Conservation (phyloP, 1,140 invertebrate genomes). For the Hesperophylax magnus region DNA sequence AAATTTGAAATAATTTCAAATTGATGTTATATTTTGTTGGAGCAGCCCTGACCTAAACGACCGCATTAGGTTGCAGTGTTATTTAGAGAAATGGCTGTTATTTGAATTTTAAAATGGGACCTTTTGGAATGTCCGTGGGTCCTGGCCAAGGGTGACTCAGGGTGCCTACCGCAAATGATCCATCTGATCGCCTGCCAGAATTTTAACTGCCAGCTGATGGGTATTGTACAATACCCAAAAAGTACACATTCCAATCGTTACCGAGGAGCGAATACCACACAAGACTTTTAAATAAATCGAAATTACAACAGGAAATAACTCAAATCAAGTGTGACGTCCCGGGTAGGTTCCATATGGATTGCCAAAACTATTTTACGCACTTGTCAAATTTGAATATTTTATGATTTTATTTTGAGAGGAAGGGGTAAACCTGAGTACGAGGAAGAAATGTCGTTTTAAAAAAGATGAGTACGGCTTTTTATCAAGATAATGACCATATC, state of each 20-base stretch:
- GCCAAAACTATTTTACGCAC: too few species aligned
- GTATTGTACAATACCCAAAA: neutral
- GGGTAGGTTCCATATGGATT: too few species aligned
- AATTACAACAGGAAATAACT: neutral
- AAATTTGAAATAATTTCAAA: neutral
- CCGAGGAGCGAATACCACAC: slow-evolving; percentile 11
- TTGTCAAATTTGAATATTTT: too few species aligned
- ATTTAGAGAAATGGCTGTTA: slow-evolving; percentile 12
- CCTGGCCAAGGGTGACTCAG: neutral
- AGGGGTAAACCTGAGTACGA: too few species aligned
- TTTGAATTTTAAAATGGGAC: slow-evolving; percentile 35
- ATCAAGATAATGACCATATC: too few species aligned
- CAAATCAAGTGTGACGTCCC: too few species aligned
- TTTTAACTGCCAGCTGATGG: neutral
- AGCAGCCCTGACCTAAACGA: slow-evolving; percentile 17
- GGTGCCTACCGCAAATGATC: neutral
- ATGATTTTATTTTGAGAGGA: too few species aligned
- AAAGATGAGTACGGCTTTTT: too few species aligned
- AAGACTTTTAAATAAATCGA: neutral
- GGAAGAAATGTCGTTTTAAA: too few species aligned
- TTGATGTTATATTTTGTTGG: neutral
- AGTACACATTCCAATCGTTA: neutral
- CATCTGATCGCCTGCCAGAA: neutral
- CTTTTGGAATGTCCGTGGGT: neutral
- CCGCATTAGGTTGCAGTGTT: slow-evolving; percentile 1